Evolutionary conservation across 1,140 invertebrate species (phyloP).

Genomic region (Acromyrmex echinatior): DNA sequence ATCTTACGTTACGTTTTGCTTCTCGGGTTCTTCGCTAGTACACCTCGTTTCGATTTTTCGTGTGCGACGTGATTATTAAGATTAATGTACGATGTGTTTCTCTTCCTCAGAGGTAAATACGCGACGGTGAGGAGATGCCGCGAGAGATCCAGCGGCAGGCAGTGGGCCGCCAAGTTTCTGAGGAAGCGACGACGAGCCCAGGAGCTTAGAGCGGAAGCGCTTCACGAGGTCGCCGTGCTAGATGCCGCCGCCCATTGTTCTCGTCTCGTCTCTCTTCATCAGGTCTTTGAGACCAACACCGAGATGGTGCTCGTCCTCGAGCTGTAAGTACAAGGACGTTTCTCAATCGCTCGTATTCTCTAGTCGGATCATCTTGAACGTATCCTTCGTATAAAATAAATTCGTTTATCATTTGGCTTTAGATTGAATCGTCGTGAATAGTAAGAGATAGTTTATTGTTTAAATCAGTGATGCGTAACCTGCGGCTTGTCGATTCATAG

Average conservation of each 20-base stretch:
- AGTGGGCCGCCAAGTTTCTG: slow-evolving; percentile 98
- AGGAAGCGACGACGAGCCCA: slow-evolving; percentile 94
- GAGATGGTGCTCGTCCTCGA: slow-evolving; percentile 96
- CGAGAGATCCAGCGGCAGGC: slow-evolving; percentile 93
- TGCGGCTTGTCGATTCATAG: too few species aligned
- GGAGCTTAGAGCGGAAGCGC: slow-evolving; percentile 93
- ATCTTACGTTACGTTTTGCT: not conserved
- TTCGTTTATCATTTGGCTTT: not conserved
- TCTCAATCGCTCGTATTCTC: not conserved
- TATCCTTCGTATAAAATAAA: not conserved
- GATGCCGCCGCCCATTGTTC: slow-evolving; percentile 92
- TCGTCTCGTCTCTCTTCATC: slow-evolving; percentile 94
- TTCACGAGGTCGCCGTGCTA: slow-evolving; percentile 96
- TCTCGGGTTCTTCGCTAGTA: not conserved
- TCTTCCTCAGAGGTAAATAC: slow-evolving; percentile 95
- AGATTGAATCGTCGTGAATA: not conserved
- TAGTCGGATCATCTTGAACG: not conserved
- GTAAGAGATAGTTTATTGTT: not conserved
- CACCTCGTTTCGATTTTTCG: not conserved
- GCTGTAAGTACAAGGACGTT: slow-evolving; percentile 90
- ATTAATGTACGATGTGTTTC: slow-evolving; percentile 36
- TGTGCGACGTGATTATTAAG: not conserved
- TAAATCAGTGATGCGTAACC: not conserved
- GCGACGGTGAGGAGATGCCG: slow-evolving; percentile 96
- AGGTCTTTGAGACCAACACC: slow-evolving; percentile 93